phyloP scores from a whole-genome alignment of 35 echinoderm and acorn worm species.

The Amphiura filiformis region DNA sequence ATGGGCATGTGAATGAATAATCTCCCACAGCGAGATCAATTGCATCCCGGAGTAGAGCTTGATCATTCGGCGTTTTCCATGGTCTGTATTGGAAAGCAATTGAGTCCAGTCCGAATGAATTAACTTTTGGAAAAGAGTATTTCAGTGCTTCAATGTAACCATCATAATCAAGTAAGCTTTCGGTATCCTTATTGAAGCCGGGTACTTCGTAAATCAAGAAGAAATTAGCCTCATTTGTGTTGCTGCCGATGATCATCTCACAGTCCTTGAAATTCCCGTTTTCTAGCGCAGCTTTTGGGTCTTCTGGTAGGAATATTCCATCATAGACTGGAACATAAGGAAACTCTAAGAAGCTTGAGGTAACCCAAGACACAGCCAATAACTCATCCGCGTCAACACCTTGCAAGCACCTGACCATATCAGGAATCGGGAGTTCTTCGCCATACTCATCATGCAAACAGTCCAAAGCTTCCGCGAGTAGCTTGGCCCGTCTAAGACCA shows the following conservation, averaged over 20 bases:
- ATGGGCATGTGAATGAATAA: slow-evolving; percentile 65
- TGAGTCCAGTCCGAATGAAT: slow-evolving; percentile 68
- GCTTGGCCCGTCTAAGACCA: slow-evolving; percentile 34
- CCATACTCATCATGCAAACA: slow-evolving; percentile 60
- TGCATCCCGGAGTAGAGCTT: slow-evolving; percentile 63
- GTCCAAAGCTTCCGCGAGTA: slow-evolving; percentile 45
- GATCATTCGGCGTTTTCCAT: slow-evolving; percentile 65
- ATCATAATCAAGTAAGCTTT: slow-evolving; percentile 60
- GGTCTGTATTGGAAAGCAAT: slow-evolving; percentile 82
- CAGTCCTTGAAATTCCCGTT: slow-evolving; percentile 47
- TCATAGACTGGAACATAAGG: slow-evolving; percentile 83
- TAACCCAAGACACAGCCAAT: slow-evolving; percentile 56
- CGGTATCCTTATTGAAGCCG: slow-evolving; percentile 43
- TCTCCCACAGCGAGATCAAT: slow-evolving; percentile 70
- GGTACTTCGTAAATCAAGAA: slow-evolving; percentile 84
- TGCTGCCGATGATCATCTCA: slow-evolving; percentile 80
- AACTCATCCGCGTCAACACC: slow-evolving; percentile 27
- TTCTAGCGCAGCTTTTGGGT: slow-evolving; percentile 43
- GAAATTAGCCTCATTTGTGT: slow-evolving; percentile 78
- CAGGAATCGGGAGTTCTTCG: slow-evolving; percentile 1
- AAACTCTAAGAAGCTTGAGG: slow-evolving; percentile 50
- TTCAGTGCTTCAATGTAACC: slow-evolving; percentile 40
- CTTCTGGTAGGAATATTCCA: slow-evolving; percentile 76
- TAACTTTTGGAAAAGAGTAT: slow-evolving; percentile 63
- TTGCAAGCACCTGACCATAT: slow-evolving; percentile 61